Evolutionary conservation across 2,888 invertebrate genomes (phyloP), one percentile per base, ranked within the genome.

Genomic region (Anarsia innoxiella): DNA sequence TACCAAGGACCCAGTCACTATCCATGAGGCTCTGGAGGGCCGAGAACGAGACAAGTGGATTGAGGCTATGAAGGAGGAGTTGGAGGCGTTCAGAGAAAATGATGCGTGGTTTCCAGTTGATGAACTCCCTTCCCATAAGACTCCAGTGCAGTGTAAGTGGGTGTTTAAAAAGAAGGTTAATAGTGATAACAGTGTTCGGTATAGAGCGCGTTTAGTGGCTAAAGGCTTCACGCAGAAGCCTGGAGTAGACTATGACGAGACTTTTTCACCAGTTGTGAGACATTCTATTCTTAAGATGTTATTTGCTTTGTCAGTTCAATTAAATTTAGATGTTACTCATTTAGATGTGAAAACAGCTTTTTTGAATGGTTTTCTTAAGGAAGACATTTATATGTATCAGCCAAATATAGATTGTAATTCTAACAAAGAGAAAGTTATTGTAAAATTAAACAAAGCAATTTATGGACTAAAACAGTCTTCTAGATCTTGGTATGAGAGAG

Each of bases 301-400:
- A 9, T 44, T 41, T 37, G 39, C 41, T 13, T 19, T 40, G 8
- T 10, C 23, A 27, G 40, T 40, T 6, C 25, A 36, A 41, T 35
- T n/a, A n/a, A n/a, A n/a, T n/a, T n/a, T n/a, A n/a, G n/a, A n/a
- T n/a, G n/a, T n/a, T n/a, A n/a, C n/a, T 11, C 41, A 39, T 28
- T 28, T 44, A 9, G 37, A 46, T 40, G 46, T 46, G 5, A 44
- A 29, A 28, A 46, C 44, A 10, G 44, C 44, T 10, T 44, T 46
- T 25, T 19, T 46, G 6, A 40, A 44, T 29, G 30, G 41, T 9
- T 11, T 27, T 14, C 37, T 41, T 27, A 15, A 31, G 10, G 41
- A 46, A 28, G 35, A 12, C 28, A 30, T 43, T 16, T 40, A 34
- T 31, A 42, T 42, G 35, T 19, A 37, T 27, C 23, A 12, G 28